phyloP scores from a whole-genome alignment of 2,797 vertebrate genomes.

The Tragelaphus eurycerus region DNA sequence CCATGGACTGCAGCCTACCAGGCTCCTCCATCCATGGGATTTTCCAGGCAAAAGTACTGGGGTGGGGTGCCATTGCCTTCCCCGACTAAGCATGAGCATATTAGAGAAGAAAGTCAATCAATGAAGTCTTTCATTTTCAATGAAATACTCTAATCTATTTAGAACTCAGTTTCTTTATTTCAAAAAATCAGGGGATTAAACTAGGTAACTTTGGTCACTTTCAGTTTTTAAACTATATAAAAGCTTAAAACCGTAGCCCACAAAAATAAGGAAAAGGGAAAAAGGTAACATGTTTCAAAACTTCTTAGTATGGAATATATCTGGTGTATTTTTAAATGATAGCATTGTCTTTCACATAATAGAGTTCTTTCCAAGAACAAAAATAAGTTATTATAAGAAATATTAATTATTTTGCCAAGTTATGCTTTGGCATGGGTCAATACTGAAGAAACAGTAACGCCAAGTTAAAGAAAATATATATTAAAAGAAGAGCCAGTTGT shows the following conservation, averaged over 20 bases:
- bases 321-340: background rate
- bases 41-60: no score
- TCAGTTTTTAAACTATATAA: background rate
- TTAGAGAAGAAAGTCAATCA: background rate
- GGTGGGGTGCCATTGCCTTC: no score
- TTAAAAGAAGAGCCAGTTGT: background rate
- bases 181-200: background rate
- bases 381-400: background rate
- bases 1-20: no score
- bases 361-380: background rate
- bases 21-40: no score
- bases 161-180: background rate
- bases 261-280: background rate
- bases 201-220: background rate
- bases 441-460: background rate
- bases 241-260: background rate
- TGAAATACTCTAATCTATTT: background rate
- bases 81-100: rapidly evolving
- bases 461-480: background rate
- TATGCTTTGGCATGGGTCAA: background rate
- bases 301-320: background rate
- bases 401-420: background rate
- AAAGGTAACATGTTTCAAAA: background rate
- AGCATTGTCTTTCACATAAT: background rate
- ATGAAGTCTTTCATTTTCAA: background rate